phyloP scores from a whole-genome alignment of 1,140 invertebrate species.

The Medauroidea extradentata region DNA sequence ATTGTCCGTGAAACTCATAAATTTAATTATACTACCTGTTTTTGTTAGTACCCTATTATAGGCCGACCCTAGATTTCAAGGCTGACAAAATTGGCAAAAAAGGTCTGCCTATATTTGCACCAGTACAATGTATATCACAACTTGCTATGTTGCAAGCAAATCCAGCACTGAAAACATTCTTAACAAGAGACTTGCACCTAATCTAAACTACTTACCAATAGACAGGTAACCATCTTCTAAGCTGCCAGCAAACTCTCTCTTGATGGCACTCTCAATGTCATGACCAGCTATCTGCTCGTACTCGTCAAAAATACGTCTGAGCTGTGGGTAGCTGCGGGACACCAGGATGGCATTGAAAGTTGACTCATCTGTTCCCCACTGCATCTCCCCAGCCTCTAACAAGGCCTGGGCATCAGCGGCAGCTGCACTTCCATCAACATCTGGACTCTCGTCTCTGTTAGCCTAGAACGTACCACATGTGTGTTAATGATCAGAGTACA shows the following conservation, averaged over 20 bases:
- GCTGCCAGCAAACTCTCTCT: conserved; percentile 82
- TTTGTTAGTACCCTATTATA: no score
- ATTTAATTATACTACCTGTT: no score
- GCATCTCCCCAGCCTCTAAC: conserved; percentile 64
- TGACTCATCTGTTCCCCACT: conserved; percentile 85
- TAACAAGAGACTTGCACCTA: not conserved
- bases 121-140: no score
- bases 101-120: no score
- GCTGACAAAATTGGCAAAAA: no score
- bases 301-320: conserved; percentile 70
- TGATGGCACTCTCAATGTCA: conserved; percentile 80
- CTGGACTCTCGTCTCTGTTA: conserved; percentile 45
- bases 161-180: no score
- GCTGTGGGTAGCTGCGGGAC: conserved; percentile 73
- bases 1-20: no score
- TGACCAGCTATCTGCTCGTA: conserved; percentile 71
- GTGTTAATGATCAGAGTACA: no score
- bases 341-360: conserved; percentile 78
- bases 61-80: no score
- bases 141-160: no score
- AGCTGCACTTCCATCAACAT: conserved; percentile 61
- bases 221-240: conserved; percentile 79
- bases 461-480: conserved; percentile 38
- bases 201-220: conserved; percentile 60
- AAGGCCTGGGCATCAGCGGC: conserved; percentile 66